Evolutionary conservation across 2,797 vertebrate species (phyloP), one percentile per base, ranked within the genome.

Genomic region (Etheostoma nigrum): DNA sequence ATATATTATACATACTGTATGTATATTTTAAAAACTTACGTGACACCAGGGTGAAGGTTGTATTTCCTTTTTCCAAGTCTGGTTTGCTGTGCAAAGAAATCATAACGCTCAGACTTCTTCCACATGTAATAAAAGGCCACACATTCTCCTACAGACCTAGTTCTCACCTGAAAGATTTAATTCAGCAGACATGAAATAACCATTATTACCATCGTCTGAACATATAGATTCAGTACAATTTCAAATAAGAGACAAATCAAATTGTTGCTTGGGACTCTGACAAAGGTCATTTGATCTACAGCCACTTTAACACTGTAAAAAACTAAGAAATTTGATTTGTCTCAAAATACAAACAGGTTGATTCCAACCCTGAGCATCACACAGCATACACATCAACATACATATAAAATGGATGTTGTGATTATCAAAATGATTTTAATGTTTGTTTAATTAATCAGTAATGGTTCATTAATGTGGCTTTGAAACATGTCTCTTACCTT

Each of bases 111-210:
- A 3, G 98, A 99, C 90, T 99, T 99, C 92, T 98, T 99, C 97
- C 97, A 98, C 97, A 98, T 98, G 93, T 98, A 99, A 93, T 98
- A 99, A 93, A 99, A 99, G 40, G 98, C 97, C 89, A 99, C 97
- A 93, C 98, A 99, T 89, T 99, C 98, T 87, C 97, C 97, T 92
- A 99, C 97, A 57, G 97, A 98, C 89, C 97, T 96, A 83, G 97
- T 97, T 95, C 96, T 96, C 84, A 99, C 98, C 98, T 99, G 79
- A 92, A 92, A 93, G 93, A 92, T 93, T 93, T 94, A 91, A 95
- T 93, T 93, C 91, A 94, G 91, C 92, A 95, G 88, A 93, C 91
- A 94, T 88, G 90, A 94, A 93, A 94, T 84, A 60, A 84, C 73
- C 84, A 92, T 92, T 94, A 93, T 92, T 93, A 92, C 76, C 85